Base-by-base conservation (phyloP, 37 sponge, comb jelly and placozoan species). In the Halichondria panicea region DNA sequence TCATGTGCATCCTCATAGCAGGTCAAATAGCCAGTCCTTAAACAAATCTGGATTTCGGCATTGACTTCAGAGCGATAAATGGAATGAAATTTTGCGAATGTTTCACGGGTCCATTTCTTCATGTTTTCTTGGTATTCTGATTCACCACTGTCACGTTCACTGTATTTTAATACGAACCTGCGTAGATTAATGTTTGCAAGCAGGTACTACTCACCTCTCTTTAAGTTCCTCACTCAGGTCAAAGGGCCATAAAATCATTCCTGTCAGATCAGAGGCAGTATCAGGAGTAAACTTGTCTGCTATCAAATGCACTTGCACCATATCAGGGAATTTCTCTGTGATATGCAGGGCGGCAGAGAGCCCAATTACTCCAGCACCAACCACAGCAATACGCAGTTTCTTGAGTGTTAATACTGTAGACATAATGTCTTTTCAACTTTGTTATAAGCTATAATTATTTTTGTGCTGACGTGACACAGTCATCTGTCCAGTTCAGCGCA, bases 281-380 rank as follows among this genome's bases (percentile, higher is more conserved):
- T 78, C n/a, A 0, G 86, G 86, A 38, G 43, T 32, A 52, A 73
- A 72, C 30, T 40, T 35, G 3, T 86, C 86, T 28, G 86, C 56
- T 0, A 79, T 28, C 0, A 86, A 19, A 31, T 66, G 72, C 45
- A 86, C 38, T 1, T 3, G 41, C 3, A 59, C 6, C 0, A 30
- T 7, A 5, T 27, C 18, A 33, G 30, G 35, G 11, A 63, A n/a
- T 22, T 1, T 21, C 21, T 78, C 41, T 7, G 18, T 31, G 1
- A 86, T 43, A 8, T 24, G 22, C 2, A 21, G 2, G 31, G 74
- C 80, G 1, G 72, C 80, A 30, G 80, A 79, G 28, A 78, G 52
- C 0, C 86, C 86, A 55, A 64, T 71, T 6, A 78, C 62, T 0
- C 86, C 86, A 31, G 86, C 86, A 19, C 86, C 86, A 9, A 86